Percentiles rank a stretch among this genome's conserved stretches.
Conservation (phyloP, 2,113 vertebrate genomes). For the Talpa occidentalis region DNA sequence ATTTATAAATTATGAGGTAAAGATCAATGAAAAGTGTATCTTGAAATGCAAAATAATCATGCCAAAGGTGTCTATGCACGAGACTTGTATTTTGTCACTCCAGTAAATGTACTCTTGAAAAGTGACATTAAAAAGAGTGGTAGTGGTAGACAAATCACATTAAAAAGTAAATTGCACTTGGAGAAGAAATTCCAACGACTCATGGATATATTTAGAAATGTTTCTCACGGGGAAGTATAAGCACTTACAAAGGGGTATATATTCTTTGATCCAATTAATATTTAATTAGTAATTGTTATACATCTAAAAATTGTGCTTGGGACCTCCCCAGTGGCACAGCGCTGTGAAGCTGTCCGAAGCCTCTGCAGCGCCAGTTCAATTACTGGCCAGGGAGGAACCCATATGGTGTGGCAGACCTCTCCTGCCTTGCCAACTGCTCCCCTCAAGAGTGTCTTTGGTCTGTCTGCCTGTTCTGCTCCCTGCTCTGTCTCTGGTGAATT, state of each 20-base stretch:
- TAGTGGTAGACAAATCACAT: background rate
- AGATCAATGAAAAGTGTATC: constrained; percentile 8
- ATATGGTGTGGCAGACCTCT: no score
- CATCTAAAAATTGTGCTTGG: background rate
- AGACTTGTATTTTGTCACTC: constrained; percentile 15
- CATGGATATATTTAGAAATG: background rate
- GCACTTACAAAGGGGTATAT: background rate
- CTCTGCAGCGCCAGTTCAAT: no score
- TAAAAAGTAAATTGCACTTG: constrained; percentile 34
- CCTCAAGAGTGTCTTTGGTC: no score
- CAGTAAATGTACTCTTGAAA: background rate
- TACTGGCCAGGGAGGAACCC: no score
- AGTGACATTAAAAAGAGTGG: background rate
- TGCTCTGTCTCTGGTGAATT: no score
- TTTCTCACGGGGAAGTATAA: background rate
- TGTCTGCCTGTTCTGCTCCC: no score
- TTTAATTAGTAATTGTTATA: constrained; percentile 7
- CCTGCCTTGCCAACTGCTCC: no score
- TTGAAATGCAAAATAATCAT: constrained; percentile 21
- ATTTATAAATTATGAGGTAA: constrained; percentile 22
- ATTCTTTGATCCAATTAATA: constrained; percentile 14
- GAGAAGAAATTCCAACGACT: constrained; percentile 38
- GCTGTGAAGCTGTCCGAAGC: no score
- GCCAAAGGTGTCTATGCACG: background rate
- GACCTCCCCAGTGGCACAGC: no score